Evolutionary conservation across 2,888 invertebrate genomes (phyloP).

Genomic region (Artemia sinica): DNA sequence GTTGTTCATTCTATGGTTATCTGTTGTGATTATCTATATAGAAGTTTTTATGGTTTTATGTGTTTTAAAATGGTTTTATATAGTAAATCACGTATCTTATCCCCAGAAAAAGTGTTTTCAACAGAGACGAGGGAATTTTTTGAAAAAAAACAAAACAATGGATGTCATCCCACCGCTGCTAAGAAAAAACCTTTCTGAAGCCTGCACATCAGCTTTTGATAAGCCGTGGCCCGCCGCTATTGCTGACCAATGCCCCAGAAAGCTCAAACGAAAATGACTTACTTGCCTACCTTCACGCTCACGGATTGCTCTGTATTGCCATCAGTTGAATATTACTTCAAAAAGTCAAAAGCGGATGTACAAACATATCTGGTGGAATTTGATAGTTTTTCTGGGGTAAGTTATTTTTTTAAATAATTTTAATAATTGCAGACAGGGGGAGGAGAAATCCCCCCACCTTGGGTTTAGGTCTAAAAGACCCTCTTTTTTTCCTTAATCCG

Average conservation of each 20-base stretch:
- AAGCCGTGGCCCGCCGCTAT: constrained; percentile 87
- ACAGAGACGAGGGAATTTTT: constrained; percentile 86
- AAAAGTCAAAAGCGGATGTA: constrained; percentile 97
- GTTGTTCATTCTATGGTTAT: no score
- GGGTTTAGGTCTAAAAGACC: no score
- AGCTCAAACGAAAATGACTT: constrained; percentile 94
- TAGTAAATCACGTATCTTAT: no score
- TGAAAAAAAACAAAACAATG: constrained; percentile 97
- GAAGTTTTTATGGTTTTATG: no score
- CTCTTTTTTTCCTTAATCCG: no score
- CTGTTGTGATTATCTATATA: no score
- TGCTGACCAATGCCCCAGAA: constrained; percentile 90
- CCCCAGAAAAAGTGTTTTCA: constrained; percentile 23
- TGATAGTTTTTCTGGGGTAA: constrained; percentile 91
- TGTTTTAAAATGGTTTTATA: no score
- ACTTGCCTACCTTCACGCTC: constrained; percentile 85
- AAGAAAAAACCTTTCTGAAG: constrained; percentile 98
- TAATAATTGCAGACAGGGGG: no score
- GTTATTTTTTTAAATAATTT: constrained; percentile 28
- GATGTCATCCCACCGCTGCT: constrained; percentile 97
- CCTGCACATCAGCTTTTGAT: constrained; percentile 87
- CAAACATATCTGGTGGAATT: constrained; percentile 97
- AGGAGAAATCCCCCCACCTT: no score
- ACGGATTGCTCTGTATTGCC: constrained; percentile 91
- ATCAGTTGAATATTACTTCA: constrained; percentile 98